These are phyloP conservation scores for Micrasema longulum DNA, from an alignment of 1,140 invertebrate genomes.

Conservation along the genomic window DNA sequence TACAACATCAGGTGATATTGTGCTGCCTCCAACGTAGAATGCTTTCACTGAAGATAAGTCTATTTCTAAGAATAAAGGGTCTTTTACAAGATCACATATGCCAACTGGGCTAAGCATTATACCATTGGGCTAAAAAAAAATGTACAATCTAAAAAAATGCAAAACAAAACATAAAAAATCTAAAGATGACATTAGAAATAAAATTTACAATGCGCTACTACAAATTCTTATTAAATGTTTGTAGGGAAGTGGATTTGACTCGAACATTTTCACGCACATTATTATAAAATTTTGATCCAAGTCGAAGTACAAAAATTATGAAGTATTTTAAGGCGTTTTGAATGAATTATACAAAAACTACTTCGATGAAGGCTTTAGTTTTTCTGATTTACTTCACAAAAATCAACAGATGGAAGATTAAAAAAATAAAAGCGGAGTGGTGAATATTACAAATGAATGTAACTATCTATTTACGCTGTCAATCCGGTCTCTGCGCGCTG, in stretches of 20 bases:
- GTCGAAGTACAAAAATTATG: no score
- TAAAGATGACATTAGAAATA: background rate
- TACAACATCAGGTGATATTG: slow-evolving; percentile 1
- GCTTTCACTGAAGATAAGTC: background rate
- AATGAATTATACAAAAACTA: no score
- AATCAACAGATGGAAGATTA: no score
- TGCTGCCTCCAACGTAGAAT: background rate
- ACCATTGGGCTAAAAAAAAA: slow-evolving; percentile 9
- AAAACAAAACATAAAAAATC: slow-evolving; percentile 6
- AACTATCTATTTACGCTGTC: no score
- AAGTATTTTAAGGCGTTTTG: no score
- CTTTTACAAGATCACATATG: slow-evolving; percentile 3
- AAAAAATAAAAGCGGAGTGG: no score
- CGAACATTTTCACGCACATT: no score
- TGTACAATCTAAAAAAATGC: background rate
- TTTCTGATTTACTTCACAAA: no score
- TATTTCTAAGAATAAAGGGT: background rate
- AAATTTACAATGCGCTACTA: background rate
- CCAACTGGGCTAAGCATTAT: slow-evolving; percentile 17
- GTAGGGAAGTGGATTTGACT: background rate
- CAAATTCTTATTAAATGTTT: background rate
- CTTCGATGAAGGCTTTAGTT: no score
- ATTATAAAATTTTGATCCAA: no score
- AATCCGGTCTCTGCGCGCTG: no score
- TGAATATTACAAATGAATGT: no score